Evolutionary conservation across 2,113 vertebrate genomes (phyloP), one percentile per base, ranked within the genome.

Genomic region (Ciconia boyciana): DNA sequence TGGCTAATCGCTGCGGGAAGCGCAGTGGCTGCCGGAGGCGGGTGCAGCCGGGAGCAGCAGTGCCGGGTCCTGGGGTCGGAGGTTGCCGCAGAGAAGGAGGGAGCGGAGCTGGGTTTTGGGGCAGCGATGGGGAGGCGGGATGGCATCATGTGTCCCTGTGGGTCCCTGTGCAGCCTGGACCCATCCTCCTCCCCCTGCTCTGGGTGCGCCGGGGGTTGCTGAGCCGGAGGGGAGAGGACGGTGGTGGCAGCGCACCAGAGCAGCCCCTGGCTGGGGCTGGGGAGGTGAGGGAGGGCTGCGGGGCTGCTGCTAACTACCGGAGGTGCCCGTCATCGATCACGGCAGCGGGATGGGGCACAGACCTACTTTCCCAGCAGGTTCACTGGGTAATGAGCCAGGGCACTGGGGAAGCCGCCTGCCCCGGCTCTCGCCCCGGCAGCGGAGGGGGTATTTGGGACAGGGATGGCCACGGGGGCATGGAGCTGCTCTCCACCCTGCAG

Each of bases 1-100:
- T 1, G 9, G 34, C 9, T 20, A 24, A 60, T 26, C 39, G 52
- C 68, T 44, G 32, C 8, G 60, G 49, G 44, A 65, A 25, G 18
- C 0, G 0, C 32, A 5, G 58, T 22, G 16, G 4, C 41, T 85
- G 5, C 49, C 0, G 2, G 31, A 19, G 32, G n/a, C 1, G 11
- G 29, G 25, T 32, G 34, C 70, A 29, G 14, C 52, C 1, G 5
- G 64, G 76, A 60, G 22, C 52, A 39, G 18, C 7, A 39, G 39
- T 39, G 1, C 66, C 1, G 1, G 32, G 29, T 14, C 8, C 80
- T 3, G 4, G 7, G 34, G 6, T 10, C 3, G 3, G 71, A 76
- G 71, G 52, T 32, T 91, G 68, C 58, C 26, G 29, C 39, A 64
- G 57, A 11, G 62, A 10, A 16, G 1, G 9, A 36, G 34, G 55